These are phyloP conservation scores for Antheraea yamamai DNA, from an alignment of 2,888 invertebrate species.

Conservation along the genomic window DNA sequence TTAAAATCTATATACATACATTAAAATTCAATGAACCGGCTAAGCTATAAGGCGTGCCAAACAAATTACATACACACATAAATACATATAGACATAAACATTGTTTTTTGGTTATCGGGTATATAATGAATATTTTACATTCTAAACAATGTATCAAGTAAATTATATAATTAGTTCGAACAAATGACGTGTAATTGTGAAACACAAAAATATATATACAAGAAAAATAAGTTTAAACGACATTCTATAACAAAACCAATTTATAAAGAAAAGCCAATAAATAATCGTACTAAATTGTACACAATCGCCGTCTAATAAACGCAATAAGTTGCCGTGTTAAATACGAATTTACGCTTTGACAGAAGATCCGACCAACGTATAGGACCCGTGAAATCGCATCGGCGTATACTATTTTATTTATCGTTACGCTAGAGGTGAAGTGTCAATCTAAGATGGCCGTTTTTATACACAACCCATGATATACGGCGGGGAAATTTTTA, in stretches of 20 bases:
- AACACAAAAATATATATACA: neutral
- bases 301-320: conserved; percentile 64
- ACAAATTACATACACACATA: too few species aligned
- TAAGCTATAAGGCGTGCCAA: too few species aligned
- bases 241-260: conserved; percentile 25
- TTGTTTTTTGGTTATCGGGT: neutral
- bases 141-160: neutral
- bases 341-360: conserved; percentile 65
- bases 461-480: conserved; percentile 64
- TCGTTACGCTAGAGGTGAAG: conserved; percentile 9
- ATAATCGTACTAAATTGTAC: conserved; percentile 52
- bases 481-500: conserved; percentile 68
- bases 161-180: neutral
- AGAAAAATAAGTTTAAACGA: neutral
- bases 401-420: neutral
- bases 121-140: neutral
- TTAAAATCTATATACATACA: too few species aligned
- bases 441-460: conserved; percentile 49
- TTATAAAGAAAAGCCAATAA: conserved; percentile 42
- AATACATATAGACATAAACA: neutral
- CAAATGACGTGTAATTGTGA: neutral
- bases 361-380: conserved; percentile 45
- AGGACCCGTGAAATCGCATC: conserved; percentile 31
- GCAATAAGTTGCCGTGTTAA: conserved; percentile 69
- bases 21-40: too few species aligned